Conservation (phyloP, 2,888 invertebrate species). For the Neria commutata region DNA sequence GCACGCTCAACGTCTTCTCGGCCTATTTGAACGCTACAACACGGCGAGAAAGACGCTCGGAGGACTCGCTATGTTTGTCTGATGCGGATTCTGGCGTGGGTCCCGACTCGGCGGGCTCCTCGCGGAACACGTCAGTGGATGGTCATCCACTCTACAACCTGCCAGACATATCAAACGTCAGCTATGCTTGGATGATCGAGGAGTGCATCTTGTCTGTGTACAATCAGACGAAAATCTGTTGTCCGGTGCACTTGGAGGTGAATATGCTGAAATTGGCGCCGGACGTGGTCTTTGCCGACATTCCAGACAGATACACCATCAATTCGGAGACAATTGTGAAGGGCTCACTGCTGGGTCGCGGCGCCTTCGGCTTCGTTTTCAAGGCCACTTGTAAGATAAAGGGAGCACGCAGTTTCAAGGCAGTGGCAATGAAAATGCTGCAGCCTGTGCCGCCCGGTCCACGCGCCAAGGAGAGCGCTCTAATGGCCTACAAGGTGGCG, state of each 20-base stretch:
- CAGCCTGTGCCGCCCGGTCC: conserved; percentile 88
- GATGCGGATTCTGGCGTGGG: conserved; percentile 90
- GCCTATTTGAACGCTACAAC: conserved; percentile 54
- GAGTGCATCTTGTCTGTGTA: conserved; percentile 92
- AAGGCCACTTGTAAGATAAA: conserved; percentile 74
- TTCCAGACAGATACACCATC: conserved; percentile 81
- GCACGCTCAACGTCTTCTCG: conserved; percentile 50
- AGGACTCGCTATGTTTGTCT: conserved; percentile 74
- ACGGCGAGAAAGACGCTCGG: conserved; percentile 48
- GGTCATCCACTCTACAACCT: conserved; percentile 68
- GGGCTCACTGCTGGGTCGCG: conserved; percentile 84
- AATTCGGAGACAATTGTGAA: conserved; percentile 81
- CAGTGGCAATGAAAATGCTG: conserved; percentile 93
- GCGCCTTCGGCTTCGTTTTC: conserved; percentile 97
- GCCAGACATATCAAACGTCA: conserved; percentile 59
- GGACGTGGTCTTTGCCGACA: conserved; percentile 90
- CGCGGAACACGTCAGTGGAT: conserved; percentile 83
- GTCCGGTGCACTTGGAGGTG: conserved; percentile 80
- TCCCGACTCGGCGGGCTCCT: conserved; percentile 79
- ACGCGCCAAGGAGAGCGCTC: conserved; percentile 60
- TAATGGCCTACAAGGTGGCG: conserved; percentile 68
- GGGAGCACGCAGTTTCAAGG: conserved; percentile 66
- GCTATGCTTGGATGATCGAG: conserved; percentile 90
- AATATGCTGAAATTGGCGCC: conserved; percentile 85
- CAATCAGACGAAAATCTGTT: conserved; percentile 72